Percentiles rank a stretch among this genome's conserved stretches.
phyloP scores from a whole-genome alignment of 2,797 vertebrate genomes.

The Serranus cabrilla region DNA sequence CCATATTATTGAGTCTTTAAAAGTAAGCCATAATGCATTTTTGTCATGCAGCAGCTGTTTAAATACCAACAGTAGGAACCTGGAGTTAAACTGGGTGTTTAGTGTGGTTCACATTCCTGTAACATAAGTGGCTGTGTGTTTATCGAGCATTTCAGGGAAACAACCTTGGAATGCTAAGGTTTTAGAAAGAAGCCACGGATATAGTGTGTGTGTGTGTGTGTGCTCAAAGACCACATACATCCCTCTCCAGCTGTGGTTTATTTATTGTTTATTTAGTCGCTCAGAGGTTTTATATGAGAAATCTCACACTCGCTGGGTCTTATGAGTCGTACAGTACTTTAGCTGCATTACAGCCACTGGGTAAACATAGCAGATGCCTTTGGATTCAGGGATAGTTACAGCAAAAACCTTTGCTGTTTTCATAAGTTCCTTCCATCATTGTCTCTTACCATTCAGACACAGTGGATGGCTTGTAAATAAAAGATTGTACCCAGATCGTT shows the following conservation, averaged over 20 bases:
- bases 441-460: neutral
- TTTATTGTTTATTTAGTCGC: slow-evolving; percentile 37
- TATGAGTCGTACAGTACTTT: neutral
- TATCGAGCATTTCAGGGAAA: slow-evolving; percentile 48
- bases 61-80: slow-evolving; percentile 28
- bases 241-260: slow-evolving; percentile 41
- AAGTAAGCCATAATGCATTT: neutral
- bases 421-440: too few relatives aligned
- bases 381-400: neutral
- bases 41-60: slow-evolving; percentile 21
- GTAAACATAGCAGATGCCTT: slow-evolving; percentile 21
- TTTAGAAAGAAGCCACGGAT: slow-evolving; percentile 38
- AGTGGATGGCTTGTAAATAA: neutral
- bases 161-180: slow-evolving; percentile 47
- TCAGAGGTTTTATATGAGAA: slow-evolving; percentile 35
- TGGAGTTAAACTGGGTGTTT: slow-evolving; percentile 40
- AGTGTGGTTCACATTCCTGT: slow-evolving; percentile 38
- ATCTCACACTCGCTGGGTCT: slow-evolving; percentile 3
- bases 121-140: slow-evolving; percentile 55
- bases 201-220: slow-evolving; percentile 26
- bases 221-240: slow-evolving; percentile 33
- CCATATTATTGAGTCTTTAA: neutral
- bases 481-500: too few relatives aligned
- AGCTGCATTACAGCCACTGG: neutral
- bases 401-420: neutral